Evolutionary conservation across 2,888 invertebrate species (phyloP).

Genomic region (Tineola bisselliella): DNA sequence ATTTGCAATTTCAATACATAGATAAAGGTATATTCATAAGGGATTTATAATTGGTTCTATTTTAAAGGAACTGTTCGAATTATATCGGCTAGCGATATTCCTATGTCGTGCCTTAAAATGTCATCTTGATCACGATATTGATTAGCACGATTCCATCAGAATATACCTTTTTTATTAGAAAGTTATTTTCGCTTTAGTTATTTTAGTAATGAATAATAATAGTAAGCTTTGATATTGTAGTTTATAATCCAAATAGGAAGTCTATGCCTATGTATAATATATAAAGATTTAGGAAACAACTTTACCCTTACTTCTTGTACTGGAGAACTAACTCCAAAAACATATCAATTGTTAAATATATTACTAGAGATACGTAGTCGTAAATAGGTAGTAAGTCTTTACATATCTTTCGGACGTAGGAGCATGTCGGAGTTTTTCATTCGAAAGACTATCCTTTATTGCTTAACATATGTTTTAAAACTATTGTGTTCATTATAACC

Average conservation of each 20-base stretch:
- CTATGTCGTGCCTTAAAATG: too few relatives aligned
- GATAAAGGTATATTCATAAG: not conserved
- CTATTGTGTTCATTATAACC: not conserved
- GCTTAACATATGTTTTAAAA: not conserved
- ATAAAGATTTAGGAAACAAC: not conserved
- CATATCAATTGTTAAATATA: slow-evolving; percentile 68
- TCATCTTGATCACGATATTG: too few relatives aligned
- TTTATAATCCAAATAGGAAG: not conserved
- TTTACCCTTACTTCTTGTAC: not conserved
- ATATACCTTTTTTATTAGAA: not conserved
- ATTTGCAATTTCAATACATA: not conserved
- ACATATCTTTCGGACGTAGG: slow-evolving; percentile 50
- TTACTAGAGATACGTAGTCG: slow-evolving; percentile 49
- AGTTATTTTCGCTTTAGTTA: not conserved
- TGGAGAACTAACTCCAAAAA: slow-evolving; percentile 60
- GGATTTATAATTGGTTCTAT: too few relatives aligned
- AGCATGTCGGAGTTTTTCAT: not conserved
- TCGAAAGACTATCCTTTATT: not conserved
- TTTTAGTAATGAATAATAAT: not conserved
- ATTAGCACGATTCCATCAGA: not conserved
- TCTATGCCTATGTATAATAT: not conserved
- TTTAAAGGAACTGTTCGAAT: too few relatives aligned
- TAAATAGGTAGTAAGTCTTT: slow-evolving; percentile 51
- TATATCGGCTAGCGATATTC: too few relatives aligned
- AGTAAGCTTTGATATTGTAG: not conserved